Base-by-base conservation (phyloP, 1,140 invertebrate species). In the Atta texana region DNA sequence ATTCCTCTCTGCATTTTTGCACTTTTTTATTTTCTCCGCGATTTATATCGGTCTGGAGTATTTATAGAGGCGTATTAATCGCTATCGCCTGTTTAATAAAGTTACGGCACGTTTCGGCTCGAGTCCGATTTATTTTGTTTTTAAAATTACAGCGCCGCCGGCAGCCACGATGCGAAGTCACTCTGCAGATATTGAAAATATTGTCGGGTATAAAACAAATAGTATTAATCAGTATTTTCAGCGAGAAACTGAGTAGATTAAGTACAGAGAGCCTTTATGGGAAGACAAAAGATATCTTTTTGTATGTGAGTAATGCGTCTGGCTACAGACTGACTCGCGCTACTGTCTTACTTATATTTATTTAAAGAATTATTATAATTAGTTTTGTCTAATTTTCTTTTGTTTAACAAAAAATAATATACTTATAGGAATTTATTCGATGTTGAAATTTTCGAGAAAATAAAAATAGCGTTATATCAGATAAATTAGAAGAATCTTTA, bases 31-130 rank as follows among this genome's bases (percentile, higher is more conserved):
- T 28, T 59, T 55, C 24, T 39, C 34, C 63, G 31, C 69, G 61
- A 72, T 72, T 66, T 72, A 39, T 82, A 69, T 76, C 24, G 51
- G 28, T 44, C 49, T 59, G 6, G n/a, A 57, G 81, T 89, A 87
- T 90, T 90, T 90, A 89, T 89, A 63, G 88, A 77, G 68, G 59
- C 49, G 59, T 76, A 51, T 74, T 76, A 72, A 84, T 84, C 69
- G 80, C 69, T 75, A 84, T 85, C 51, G 74, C 61, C 31, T 57
- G 71, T 78, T 85, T 85, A 78, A 84, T 71, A 81, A 72, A 66
- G 44, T 87, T 87, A 84, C 86, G 80, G 63, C 66, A 18, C 78
- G 64, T 82, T 53, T 64, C n/a, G n/a, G 21, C 51, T 66, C 75
- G 74, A 12, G 21, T 34, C 51, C 82, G 74, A 85, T 66, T 85